Evolutionary conservation across 1,140 invertebrate species (phyloP), one percentile per base, ranked within the genome.

Genomic region (Hermatobates lingyangjiaoensis): DNA sequence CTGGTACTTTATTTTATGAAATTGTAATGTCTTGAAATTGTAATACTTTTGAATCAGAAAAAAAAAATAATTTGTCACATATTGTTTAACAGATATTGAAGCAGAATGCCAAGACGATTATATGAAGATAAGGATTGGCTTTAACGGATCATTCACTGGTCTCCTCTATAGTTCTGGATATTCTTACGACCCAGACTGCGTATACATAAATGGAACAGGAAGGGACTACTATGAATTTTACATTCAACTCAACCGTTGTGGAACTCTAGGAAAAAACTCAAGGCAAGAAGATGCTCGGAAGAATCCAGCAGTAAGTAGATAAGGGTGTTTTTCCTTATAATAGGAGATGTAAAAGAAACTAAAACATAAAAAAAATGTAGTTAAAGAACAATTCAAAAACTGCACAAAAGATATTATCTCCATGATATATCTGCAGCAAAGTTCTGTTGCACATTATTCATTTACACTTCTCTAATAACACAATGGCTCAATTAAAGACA

Each of bases 91-190:
- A 93, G 89, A 91, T 69, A 91, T 93, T 55, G 87, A 91, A 68
- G 89, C 89, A 0, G 88, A 93, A 64, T 93, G 89, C 63, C 87
- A 91, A 64, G 87, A 91, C 62, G 88, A 93, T 64, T 90, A 88
- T 63, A 93, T 93, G 88, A 91, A 91, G 66, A 91, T 92, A 45
- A 71, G 84, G 42, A 80, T 92, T 26, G 82, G 82, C 7, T 92
- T 92, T 67, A 92, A 93, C 66, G 87, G 87, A 21, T 87, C 87
- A 0, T 93, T 93, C 63, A 73, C 74, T 25, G 89, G 89, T 23
- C 67, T 92, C 5, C 75, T 93, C 2, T 93, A 93, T 67, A 91
- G 87, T 1, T 85, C 87, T 0, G 88, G 88, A 45, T 94, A 92
- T 68, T 87, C 88, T 0, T 90, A 92, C 61, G 88, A 93, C 64